Evolutionary conservation across 2,797 vertebrate species (phyloP), one percentile per base, ranked within the genome.

Genomic region (Sebastes iracundus): DNA sequence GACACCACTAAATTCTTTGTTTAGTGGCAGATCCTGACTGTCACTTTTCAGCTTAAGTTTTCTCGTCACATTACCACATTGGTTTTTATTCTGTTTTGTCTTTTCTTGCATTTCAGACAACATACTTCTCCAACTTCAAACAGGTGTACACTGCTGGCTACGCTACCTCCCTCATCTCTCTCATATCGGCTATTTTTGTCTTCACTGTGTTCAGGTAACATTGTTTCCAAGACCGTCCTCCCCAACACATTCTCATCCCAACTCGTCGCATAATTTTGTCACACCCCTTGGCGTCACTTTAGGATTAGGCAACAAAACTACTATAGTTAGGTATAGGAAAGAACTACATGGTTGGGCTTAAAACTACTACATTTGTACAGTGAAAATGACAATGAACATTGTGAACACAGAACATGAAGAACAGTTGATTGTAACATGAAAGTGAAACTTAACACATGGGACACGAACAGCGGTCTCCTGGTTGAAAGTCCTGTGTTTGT

Each of bases 61-160:
- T 63, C 6, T 63, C 4, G 33, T 33, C 20, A 7, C 56, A 20
- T 73, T 20, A 46, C 38, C 38, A 46, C 46, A 11, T 18, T 13
- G 4, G 6, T 46, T 11, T 62, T 20, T 6, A 10, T 32, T 53
- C 14, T 23, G 1, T 22, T 25, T 30, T 73, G 2, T 56, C 20
- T 71, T 32, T 42, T 73, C 9, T 35, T 66, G 1, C 7, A 3
- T 82, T 83, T 38, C 87, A 97, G 96, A 96, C 95, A 55, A 93
- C 90, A 2, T 97, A 97, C 92, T 96, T 96, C 87, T 96, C 96
- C 83, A 95, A 95, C 71, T 94, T 97, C 91, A 96, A 95, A 84
- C 92, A 95, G 68, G 90, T 96, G 64, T 96, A 96, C 87, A 96
- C 96, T 0, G 92, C 92, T 0, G 95, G 96, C 67, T 96, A 96